These are phyloP conservation scores for Helicorthomorpha holstii DNA, from an alignment of 1,140 invertebrate species.

Conservation along the genomic window DNA sequence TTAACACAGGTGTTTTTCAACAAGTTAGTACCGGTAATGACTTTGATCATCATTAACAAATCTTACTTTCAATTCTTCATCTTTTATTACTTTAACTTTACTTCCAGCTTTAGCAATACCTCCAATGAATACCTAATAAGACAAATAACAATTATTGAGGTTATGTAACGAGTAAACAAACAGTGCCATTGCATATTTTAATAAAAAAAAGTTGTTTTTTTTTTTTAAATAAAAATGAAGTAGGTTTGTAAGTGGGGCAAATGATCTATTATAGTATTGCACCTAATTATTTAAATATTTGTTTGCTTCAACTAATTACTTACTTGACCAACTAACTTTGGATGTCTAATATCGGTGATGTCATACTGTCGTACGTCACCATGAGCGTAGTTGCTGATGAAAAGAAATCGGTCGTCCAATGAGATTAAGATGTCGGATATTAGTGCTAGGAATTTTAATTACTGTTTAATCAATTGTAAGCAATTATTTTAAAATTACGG, in stretches of 20 bases:
- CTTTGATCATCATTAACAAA: not conserved
- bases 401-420: slow-evolving; percentile 82
- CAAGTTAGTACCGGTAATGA: not conserved
- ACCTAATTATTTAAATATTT: not conserved
- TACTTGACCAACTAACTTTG: slow-evolving; percentile 61
- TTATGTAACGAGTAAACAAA: no score
- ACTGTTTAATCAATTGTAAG: not conserved
- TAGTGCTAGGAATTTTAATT: slow-evolving; percentile 38
- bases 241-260: no score
- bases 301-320: not conserved
- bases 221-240: no score
- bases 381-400: slow-evolving; percentile 82
- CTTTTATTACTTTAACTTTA: slow-evolving; percentile 51
- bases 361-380: slow-evolving; percentile 90
- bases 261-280: not conserved
- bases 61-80: slow-evolving; percentile 40
- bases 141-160: no score
- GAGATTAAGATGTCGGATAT: slow-evolving; percentile 89
- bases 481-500: not conserved
- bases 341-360: slow-evolving; percentile 58
- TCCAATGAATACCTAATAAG: slow-evolving; percentile 49
- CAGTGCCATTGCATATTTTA: no score
- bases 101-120: slow-evolving; percentile 56
- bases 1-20: not conserved
- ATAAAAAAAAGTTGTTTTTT: no score